Base-by-base conservation (phyloP, 1,140 invertebrate species). In the Drosophila sp. region DNA sequence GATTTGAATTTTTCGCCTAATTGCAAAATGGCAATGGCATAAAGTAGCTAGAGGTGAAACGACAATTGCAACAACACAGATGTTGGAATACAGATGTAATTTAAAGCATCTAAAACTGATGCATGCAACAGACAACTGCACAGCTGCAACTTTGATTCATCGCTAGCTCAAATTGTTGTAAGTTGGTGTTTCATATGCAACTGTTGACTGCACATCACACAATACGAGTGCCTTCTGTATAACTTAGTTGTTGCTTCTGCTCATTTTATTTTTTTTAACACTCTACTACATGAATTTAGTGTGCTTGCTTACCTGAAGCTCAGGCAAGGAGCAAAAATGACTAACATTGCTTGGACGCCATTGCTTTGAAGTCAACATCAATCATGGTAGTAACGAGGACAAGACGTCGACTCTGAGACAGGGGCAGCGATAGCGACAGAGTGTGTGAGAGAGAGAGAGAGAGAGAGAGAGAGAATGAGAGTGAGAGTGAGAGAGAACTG, bases 1-100 rank as follows among this genome's bases (percentile, higher is more conserved):
- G 81, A 84, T 84, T 84, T 87, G 78, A 80, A 81, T 84, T 84
- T 78, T 87, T 84, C 67, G 72, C 72, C 72, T 82, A 82, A 82
- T 82, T 82, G 79, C 79, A 78, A 78, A 82, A 71, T 71, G 43
- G 41, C 54, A 43, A 57, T n/a, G n/a, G 41, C 77, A 65, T 56
- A 54, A 76, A 76, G 50, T 56, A 34, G 7, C 7, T 11, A 13
- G 27, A 59, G 51, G 16, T 34, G 9, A 61, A 61, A 51, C 36
- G 53, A 27, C 36, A 61, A 27, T 36, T 21, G 11, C 5, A 38
- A 6, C n/a, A 38, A 38, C n/a, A 13, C 36, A 38, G n/a, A 38
- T 38, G 36, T n/a, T n/a, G 4, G 11, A 38, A 38, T 38, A 8
- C 11, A 11, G 4, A 38, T 38, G 34, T n/a, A n/a, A n/a, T n/a